Evolutionary conservation across 2,797 vertebrate species (phyloP).

Genomic region (Siniperca obscura): DNA sequence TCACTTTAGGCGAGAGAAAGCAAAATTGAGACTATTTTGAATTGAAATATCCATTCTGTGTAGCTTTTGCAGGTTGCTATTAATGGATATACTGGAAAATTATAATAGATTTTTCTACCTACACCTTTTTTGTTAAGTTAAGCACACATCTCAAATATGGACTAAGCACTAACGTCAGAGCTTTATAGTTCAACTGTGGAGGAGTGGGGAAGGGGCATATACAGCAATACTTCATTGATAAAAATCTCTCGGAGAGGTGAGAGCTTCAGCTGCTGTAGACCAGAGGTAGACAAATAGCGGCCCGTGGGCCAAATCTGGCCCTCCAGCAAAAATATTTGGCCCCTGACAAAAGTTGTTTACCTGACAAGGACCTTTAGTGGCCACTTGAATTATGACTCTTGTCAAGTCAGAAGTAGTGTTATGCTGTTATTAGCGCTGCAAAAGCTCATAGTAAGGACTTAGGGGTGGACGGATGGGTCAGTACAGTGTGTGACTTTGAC

Average conservation of each 20-base stretch:
- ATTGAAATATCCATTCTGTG: constrained; percentile 1
- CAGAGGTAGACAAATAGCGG: background rate
- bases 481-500: background rate
- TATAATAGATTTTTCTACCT: background rate
- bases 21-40: background rate
- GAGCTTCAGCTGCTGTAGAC: background rate
- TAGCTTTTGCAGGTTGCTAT: background rate
- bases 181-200: background rate
- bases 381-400: background rate
- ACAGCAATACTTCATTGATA: background rate
- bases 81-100: background rate
- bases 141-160: background rate
- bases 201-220: background rate
- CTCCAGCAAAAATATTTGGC: background rate
- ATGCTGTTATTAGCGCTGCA: background rate
- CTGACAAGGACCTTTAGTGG: background rate
- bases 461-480: background rate
- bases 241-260: background rate
- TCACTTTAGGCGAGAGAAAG: constrained; percentile 43
- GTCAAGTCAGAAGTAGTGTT: background rate
- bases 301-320: background rate
- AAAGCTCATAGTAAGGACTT: background rate
- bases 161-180: background rate
- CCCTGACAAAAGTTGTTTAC: constrained; percentile 1
- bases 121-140: background rate